These are phyloP conservation scores for Akabosia matsudoensis DNA, from an alignment of 1,140 invertebrate species.

Conservation along the genomic window DNA sequence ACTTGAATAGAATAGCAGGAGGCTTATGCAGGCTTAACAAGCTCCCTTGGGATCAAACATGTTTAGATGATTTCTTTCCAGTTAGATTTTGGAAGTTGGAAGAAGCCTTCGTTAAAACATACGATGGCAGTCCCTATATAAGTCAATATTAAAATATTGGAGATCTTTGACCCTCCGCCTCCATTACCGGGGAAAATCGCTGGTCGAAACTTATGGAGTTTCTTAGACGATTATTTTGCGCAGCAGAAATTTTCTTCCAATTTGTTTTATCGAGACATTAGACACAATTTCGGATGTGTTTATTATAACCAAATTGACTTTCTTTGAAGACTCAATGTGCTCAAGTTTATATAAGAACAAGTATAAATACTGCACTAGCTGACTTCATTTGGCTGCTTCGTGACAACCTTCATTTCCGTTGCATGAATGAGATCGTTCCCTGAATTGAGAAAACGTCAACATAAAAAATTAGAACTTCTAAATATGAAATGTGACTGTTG, in stretches of 20 bases:
- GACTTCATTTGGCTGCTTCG: neutral
- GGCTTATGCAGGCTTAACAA: constrained; percentile 3
- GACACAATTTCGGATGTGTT: neutral
- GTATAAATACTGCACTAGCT: neutral
- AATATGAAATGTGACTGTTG: no score
- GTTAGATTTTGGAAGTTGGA: neutral
- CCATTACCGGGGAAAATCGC: no score
- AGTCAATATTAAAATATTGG: no score
- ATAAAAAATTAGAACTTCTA: no score
- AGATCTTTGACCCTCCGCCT: no score
- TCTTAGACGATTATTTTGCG: neutral
- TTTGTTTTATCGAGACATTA: neutral
- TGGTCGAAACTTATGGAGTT: no score
- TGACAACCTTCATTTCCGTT: neutral
- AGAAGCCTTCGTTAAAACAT: neutral
- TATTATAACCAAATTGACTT: no score
- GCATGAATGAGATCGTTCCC: neutral
- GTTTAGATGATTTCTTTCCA: no score
- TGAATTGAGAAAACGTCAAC: neutral
- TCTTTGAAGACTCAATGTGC: no score
- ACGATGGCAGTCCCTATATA: neutral
- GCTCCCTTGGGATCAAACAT: constrained; percentile 2
- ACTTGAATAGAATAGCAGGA: neutral
- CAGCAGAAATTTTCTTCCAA: neutral
- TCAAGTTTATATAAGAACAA: neutral